Percentiles rank a stretch among this genome's conserved stretches.
Conservation (phyloP, 2,888 invertebrate genomes). For the Incurvaria masculella region DNA sequence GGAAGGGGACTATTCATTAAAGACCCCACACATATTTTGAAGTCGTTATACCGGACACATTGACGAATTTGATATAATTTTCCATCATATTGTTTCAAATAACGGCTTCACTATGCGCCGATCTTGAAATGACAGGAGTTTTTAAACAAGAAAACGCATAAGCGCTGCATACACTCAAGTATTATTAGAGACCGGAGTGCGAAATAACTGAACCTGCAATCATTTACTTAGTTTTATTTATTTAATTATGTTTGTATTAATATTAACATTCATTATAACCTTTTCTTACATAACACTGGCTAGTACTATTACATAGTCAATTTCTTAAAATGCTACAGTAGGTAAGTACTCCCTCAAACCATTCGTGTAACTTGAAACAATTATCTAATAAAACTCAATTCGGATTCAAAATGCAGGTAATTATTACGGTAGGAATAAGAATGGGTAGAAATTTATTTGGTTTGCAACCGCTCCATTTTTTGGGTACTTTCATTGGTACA, state of each 20-base stretch:
- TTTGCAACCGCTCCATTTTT: neutral
- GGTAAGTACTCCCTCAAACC: conserved; percentile 48
- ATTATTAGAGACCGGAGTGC: too few species aligned
- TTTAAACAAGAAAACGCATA: too few species aligned
- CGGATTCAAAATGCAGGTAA: conserved; percentile 35
- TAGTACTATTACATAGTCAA: conserved; percentile 33
- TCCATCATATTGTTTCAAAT: too few species aligned
- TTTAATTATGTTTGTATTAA: conserved; percentile 48
- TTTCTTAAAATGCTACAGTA: conserved; percentile 49
- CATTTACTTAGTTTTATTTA: too few species aligned
- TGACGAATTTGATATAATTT: too few species aligned
- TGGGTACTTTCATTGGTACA: neutral
- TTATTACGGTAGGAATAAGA: neutral
- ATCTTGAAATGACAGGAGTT: too few species aligned
- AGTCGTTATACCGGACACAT: too few species aligned
- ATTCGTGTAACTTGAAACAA: conserved; percentile 42
- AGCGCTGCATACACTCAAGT: too few species aligned
- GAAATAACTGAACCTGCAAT: too few species aligned
- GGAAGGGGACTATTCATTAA: too few species aligned
- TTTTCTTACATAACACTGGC: conserved; percentile 45
- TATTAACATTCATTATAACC: conserved; percentile 35
- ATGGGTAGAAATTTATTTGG: neutral
- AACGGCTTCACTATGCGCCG: too few species aligned
- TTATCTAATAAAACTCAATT: conserved; percentile 40
- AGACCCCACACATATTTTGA: too few species aligned